Conservation (phyloP, 2,797 vertebrate genomes). For the Acanthurus lineatus region DNA sequence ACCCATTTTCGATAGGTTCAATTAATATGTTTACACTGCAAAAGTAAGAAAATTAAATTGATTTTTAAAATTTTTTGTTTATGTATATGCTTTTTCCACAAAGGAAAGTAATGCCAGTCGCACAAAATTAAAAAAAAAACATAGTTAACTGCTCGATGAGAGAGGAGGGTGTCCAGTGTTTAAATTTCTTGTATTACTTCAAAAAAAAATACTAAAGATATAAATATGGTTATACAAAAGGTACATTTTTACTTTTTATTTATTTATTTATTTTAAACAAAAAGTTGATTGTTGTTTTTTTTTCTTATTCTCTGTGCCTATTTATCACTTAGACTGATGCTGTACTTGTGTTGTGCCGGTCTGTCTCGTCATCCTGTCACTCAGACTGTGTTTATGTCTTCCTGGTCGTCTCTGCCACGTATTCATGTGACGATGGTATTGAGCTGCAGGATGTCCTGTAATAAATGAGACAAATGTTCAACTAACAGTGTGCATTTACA, state of each 20-base stretch:
- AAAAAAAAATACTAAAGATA: not conserved
- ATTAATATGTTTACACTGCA: not conserved
- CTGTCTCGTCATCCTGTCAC: conserved; percentile 27
- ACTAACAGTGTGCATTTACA: not conserved
- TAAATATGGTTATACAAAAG: not conserved
- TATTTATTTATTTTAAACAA: no score
- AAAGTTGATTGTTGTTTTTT: no score
- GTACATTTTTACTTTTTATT: not conserved
- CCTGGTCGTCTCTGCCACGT: conserved; percentile 29
- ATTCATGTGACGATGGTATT: not conserved
- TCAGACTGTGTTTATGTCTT: conserved; percentile 54
- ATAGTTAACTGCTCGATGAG: not conserved
- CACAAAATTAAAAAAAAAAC: conserved; percentile 19
- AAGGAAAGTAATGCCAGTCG: not conserved
- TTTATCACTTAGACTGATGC: not conserved
- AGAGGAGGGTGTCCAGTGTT: not conserved
- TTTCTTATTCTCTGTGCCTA: no score
- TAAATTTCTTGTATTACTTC: not conserved
- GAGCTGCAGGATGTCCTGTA: not conserved
- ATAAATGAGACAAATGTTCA: conserved; percentile 13
- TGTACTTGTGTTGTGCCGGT: conserved; percentile 17
- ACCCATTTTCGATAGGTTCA: not conserved
- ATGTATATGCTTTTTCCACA: not conserved
- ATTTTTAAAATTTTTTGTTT: not conserved
- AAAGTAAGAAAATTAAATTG: not conserved